These are phyloP conservation scores for Epinotia ramella DNA, from an alignment of 2,888 invertebrate species.

Conservation along the genomic window DNA sequence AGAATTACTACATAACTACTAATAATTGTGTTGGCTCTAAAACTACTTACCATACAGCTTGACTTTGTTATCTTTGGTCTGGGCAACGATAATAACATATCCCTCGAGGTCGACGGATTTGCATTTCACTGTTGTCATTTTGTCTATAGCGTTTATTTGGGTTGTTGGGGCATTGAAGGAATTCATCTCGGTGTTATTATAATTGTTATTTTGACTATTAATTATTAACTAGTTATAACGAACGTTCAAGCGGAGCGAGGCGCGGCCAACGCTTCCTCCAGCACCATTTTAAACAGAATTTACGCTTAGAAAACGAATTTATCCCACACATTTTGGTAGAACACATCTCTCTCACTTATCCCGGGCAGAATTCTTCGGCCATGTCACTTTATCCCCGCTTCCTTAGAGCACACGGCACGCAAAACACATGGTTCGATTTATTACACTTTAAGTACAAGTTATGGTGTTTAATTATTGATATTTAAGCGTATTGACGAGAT, in stretches of 20 bases:
- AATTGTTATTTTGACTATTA: constrained; percentile 7
- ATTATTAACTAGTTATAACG: constrained; percentile 36
- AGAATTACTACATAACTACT: too few species aligned
- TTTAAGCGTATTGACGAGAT: constrained; percentile 55
- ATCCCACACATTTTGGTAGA: constrained; percentile 68
- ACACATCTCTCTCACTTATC: constrained; percentile 66
- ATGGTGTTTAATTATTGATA: constrained; percentile 44
- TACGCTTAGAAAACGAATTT: constrained; percentile 66
- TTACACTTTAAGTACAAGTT: constrained; percentile 50
- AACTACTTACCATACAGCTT: constrained; percentile 92
- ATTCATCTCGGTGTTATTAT: constrained; percentile 69
- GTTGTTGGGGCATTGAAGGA: constrained; percentile 80
- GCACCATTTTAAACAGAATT: constrained; percentile 78
- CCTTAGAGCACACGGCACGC: constrained; percentile 52
- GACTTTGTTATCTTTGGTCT: constrained; percentile 97
- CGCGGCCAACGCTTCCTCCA: constrained; percentile 78
- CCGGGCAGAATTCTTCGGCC: constrained; percentile 72
- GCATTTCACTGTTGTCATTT: constrained; percentile 81
- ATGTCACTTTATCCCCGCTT: constrained; percentile 56
- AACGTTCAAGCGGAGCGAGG: constrained; percentile 39
- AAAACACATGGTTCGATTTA: constrained; percentile 46
- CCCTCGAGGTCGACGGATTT: constrained; percentile 95
- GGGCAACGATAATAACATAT: constrained; percentile 97
- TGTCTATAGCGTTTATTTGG: constrained; percentile 79
- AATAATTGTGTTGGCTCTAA: neutral